phyloP scores from a whole-genome alignment of 2,113 vertebrate species.

The Toxostoma redivivum region DNA sequence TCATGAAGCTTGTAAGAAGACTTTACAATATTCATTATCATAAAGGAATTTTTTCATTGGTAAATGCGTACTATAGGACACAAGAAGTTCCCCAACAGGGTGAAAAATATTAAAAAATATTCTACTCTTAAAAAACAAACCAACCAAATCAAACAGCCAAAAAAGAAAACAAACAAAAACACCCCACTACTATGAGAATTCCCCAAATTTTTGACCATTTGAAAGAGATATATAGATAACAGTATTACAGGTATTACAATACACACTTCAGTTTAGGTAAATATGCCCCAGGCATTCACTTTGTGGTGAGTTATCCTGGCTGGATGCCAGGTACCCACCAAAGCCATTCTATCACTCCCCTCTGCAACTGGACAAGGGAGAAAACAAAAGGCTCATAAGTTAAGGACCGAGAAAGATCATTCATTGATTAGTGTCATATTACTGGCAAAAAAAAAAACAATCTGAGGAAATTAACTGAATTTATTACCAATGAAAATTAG shows the following conservation, averaged over 20 bases:
- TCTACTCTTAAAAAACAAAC: not conserved
- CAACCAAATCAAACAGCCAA: not conserved
- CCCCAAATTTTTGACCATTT: not conserved
- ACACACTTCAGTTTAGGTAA: not conserved
- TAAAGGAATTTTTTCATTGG: not conserved
- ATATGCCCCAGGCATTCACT: not conserved
- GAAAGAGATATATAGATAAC: not conserved
- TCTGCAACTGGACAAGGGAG: not conserved
- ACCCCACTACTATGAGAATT: not conserved
- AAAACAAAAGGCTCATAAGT: not conserved
- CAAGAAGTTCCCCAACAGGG: not conserved
- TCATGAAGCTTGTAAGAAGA: not conserved
- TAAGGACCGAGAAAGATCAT: not conserved
- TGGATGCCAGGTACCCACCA: not conserved
- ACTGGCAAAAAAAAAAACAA: accelerated
- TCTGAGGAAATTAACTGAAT: not conserved
- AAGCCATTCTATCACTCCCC: not conserved
- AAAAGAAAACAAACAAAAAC: not conserved
- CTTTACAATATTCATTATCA: not conserved
- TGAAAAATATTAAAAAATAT: not conserved
- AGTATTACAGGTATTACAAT: not conserved
- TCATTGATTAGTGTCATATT: not conserved
- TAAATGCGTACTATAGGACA: not conserved
- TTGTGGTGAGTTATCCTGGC: not conserved
- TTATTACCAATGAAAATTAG: not conserved